These are phyloP conservation scores for Atrichornis clamosus DNA, from an alignment of 2,113 vertebrate genomes.

Conservation along the genomic window DNA sequence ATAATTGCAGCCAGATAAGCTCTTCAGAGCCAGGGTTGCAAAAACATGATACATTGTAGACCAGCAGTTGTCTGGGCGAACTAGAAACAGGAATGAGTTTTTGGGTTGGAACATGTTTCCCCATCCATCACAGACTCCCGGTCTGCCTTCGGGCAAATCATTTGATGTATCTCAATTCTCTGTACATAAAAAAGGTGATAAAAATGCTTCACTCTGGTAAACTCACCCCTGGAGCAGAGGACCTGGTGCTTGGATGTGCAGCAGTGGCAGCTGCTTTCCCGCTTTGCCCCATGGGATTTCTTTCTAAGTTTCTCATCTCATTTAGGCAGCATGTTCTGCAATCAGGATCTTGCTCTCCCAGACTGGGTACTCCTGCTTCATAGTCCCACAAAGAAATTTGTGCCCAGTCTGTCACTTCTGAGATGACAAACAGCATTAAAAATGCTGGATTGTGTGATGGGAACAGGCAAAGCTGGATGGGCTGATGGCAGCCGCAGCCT, in stretches of 20 bases:
- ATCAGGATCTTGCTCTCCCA: neutral
- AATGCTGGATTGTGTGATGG: neutral
- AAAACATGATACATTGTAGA: neutral
- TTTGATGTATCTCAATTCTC: neutral
- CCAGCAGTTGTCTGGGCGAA: neutral
- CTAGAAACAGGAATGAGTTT: neutral
- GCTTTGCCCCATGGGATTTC: neutral
- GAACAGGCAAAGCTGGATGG: neutral
- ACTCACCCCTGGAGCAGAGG: neutral
- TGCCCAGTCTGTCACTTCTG: neutral
- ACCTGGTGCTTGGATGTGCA: neutral
- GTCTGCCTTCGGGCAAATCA: neutral
- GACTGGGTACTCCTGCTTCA: neutral
- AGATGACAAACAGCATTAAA: accelerated
- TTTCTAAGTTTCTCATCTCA: neutral
- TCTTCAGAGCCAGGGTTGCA: neutral
- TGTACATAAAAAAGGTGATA: neutral
- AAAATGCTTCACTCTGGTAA: neutral
- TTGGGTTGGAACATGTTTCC: neutral
- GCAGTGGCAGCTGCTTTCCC: neutral
- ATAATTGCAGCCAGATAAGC: conserved; percentile 59
- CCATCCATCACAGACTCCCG: neutral
- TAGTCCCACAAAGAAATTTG: neutral
- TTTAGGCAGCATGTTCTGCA: neutral
- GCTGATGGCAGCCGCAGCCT: neutral